phyloP scores from a whole-genome alignment of 2,888 invertebrate species.

The Andricus curvator region DNA sequence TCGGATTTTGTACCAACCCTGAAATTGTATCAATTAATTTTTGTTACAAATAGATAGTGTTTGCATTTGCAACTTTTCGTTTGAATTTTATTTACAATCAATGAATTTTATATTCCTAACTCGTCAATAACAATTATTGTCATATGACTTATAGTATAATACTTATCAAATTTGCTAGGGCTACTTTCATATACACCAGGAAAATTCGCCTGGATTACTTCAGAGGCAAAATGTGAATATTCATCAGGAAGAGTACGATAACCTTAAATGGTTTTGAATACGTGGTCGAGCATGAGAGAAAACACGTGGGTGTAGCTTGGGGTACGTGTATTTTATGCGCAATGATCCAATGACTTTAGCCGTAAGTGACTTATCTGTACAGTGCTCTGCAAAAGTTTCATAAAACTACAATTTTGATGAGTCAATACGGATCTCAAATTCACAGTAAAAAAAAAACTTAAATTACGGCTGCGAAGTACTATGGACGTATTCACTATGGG shows the following conservation, averaged over 20 bases:
- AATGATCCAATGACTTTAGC: not conserved
- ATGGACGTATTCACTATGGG: no score
- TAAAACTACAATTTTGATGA: not conserved
- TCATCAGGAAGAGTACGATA: slow-evolving; percentile 13
- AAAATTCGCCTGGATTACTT: not conserved
- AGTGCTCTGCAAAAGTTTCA: not conserved
- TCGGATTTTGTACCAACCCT: no score
- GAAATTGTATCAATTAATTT: no score
- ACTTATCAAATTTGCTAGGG: not conserved
- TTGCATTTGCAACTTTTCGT: no score
- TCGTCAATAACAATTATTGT: no score
- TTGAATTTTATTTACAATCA: no score
- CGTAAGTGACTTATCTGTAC: not conserved
- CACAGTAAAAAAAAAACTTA: no score
- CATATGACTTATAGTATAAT: not conserved
- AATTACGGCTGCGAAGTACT: no score
- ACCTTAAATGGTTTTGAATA: slow-evolving; percentile 50
- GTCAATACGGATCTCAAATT: no score
- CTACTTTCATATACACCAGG: not conserved
- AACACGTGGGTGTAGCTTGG: slow-evolving; percentile 55
- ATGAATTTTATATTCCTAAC: no score
- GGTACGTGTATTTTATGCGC: slow-evolving; percentile 36
- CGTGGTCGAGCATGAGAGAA: slow-evolving; percentile 46
- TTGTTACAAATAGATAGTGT: no score
- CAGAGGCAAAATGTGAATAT: not conserved